Base-by-base conservation (phyloP, 2,113 vertebrate species). In the Sceloporus tristichus region DNA sequence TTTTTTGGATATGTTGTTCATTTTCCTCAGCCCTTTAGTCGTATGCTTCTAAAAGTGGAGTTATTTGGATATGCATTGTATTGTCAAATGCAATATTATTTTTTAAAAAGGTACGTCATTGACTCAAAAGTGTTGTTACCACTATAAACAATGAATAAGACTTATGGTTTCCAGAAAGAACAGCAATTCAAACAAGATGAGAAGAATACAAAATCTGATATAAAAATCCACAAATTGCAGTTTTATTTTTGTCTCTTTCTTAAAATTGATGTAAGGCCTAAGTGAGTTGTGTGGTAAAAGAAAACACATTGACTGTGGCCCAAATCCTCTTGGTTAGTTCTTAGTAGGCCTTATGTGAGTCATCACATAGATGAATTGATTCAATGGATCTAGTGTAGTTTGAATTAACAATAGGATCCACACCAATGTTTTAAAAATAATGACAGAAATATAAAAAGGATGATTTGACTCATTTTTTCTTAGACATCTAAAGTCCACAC, bases 101-200 rank as follows among this genome's bases (percentile, higher is more conserved):
- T 93, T 91, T 87, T 42, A 21, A 82, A 82, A 94, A 94, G 76
- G 82, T 85, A 93, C 89, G 90, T 65, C 90, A 87, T 76, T 62
- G 75, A 7, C 71, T 95, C 88, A 85, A 27, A 91, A 92, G 70
- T 38, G 70, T 90, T 48, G 5, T 59, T 84, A 81, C 77, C 48
- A 95, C 92, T 94, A 93, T 76, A 59, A 91, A 93, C 74, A 91
- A 93, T 94, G 92, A 93, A 85, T 94, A 94, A 82, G 88, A 83
- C 79, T 85, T 94, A 86, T 88, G 91, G 91, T 85, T 91, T 91
- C 90, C 79, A 88, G 70, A 92, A 94, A 91, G 85, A 94, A 94
- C 89, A 92, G 34, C 68, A 95, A 86, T 91, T 94, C 78, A 94
- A 95, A 95, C 91, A 90, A 93, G 91, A 95, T 88, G 85, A 90